Percentiles rank a stretch among this genome's conserved stretches.
Evolutionary conservation across 2,888 invertebrate species (phyloP).

Genomic region (Nipponacmea schrenckii): DNA sequence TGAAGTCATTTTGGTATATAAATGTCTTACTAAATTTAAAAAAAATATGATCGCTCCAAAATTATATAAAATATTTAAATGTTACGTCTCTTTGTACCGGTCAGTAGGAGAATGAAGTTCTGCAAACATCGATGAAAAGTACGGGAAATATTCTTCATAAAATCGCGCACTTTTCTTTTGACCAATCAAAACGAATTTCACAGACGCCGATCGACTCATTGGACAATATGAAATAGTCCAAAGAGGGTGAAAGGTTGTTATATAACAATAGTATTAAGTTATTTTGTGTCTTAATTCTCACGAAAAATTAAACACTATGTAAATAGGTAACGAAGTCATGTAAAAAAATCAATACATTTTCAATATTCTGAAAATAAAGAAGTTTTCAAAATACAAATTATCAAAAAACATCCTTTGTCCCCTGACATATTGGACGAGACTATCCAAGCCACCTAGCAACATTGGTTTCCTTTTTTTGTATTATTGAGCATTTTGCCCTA

Average conservation of each 20-base stretch:
- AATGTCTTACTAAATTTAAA: not conserved
- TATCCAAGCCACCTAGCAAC: constrained; percentile 10
- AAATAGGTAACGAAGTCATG: too few relatives aligned
- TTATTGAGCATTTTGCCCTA: not conserved
- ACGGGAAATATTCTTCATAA: constrained; percentile 35
- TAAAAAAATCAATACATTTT: too few relatives aligned
- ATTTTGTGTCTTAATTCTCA: too few relatives aligned
- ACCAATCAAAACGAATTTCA: constrained; percentile 25
- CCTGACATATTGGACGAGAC: not conserved
- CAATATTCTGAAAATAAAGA: too few relatives aligned
- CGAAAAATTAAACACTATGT: too few relatives aligned
- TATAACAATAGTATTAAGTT: too few relatives aligned
- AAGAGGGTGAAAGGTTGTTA: constrained; percentile 22
- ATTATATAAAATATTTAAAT: not conserved
- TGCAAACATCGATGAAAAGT: constrained; percentile 11
- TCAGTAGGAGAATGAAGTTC: too few relatives aligned
- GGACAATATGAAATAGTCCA: constrained; percentile 24
- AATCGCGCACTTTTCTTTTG: constrained; percentile 27
- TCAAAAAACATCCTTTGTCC: too few relatives aligned
- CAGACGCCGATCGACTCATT: constrained; percentile 13
- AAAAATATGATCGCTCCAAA: not conserved
- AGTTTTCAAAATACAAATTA: too few relatives aligned
- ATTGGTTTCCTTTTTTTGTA: not conserved
- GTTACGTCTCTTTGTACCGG: too few relatives aligned
- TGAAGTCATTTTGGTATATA: constrained; percentile 35